Evolutionary conservation across 2,113 vertebrate species (phyloP), one percentile per base, ranked within the genome.

Genomic region (Pyxicephalus adspersus): DNA sequence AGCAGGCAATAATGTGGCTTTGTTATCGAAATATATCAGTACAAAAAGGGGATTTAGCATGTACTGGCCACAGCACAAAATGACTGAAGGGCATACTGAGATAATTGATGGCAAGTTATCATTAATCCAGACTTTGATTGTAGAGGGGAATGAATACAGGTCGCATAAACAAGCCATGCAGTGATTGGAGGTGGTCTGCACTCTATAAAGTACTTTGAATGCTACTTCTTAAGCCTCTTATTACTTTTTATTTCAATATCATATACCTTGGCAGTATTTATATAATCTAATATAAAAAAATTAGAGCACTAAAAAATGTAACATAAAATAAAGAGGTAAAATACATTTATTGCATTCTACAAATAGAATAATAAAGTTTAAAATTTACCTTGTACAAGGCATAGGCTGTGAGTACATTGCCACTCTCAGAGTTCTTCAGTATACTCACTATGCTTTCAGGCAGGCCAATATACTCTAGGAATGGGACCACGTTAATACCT

Each of bases 341-440:
- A 60, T 45, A 45, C 57, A 22, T 60, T 60, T 60, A 6, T 25
- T 22, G n/a, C 5, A 22, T 6, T 60, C 57, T 11, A n/a, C 23
- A 20, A 2, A 60, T 31, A 31, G 16, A 64, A 17, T 31, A 2
- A 31, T 29, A 9, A 5, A 20, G 19, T 60, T 23, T 29, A 34
- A 18, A 57, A 20, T 88, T 90, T 91, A 99, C 97, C 95, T 99
- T 99, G 86, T 96, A 99, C 93, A 98, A 89, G 73, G 96, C 96
- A 78, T 99, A 99, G 0, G 96, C 95, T 68, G 95, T 98, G 73
- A 98, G 88, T 15, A 95, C 95, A 66, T 97, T 96, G 61, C 94
- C 96, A 80, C 95, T 94, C 18, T 96, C 92, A 25, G 96, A 96
- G 83, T 95, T 90, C 87, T 91, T 96, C 89, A 98, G 88, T 86